Conservation (phyloP, 1,140 invertebrate species). For the Nymphalis io region DNA sequence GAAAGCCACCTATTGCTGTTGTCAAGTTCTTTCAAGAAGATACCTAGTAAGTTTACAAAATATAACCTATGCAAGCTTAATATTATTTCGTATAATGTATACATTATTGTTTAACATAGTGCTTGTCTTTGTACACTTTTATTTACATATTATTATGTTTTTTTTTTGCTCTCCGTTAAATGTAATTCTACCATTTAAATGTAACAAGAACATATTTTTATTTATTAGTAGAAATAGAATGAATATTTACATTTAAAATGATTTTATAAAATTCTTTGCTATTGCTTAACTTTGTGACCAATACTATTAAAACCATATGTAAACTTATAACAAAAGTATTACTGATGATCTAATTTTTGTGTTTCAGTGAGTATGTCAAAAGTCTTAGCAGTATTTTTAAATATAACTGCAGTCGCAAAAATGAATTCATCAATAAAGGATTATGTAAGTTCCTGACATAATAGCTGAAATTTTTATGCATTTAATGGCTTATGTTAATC, state of each 20-base stretch:
- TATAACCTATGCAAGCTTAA: not conserved
- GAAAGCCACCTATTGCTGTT: slow-evolving; percentile 86
- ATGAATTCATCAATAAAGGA: slow-evolving; percentile 90
- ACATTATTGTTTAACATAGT: not conserved
- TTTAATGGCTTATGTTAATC: not conserved
- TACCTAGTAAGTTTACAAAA: slow-evolving; percentile 84
- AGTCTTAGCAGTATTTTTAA: slow-evolving; percentile 86
- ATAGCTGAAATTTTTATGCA: slow-evolving; percentile 13
- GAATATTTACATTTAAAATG: too few species aligned
- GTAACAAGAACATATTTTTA: too few species aligned
- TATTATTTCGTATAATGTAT: not conserved
- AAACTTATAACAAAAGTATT: not conserved
- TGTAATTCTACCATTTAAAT: too few species aligned
- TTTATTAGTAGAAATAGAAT: too few species aligned
- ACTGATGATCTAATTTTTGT: slow-evolving; percentile 33
- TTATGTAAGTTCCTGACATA: slow-evolving; percentile 83
- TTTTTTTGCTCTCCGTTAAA: too few species aligned
- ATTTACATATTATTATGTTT: too few species aligned
- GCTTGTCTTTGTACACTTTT: not conserved
- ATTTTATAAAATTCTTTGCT: too few species aligned
- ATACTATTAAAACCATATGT: not conserved
- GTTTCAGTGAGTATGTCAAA: slow-evolving; percentile 89
- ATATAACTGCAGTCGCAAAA: slow-evolving; percentile 88
- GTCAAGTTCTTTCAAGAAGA: slow-evolving; percentile 93
- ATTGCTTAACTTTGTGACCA: too few species aligned